Percentiles rank a stretch among this genome's conserved stretches.
phyloP scores from a whole-genome alignment of 2,797 vertebrate species.

The Sebastes reedi region DNA sequence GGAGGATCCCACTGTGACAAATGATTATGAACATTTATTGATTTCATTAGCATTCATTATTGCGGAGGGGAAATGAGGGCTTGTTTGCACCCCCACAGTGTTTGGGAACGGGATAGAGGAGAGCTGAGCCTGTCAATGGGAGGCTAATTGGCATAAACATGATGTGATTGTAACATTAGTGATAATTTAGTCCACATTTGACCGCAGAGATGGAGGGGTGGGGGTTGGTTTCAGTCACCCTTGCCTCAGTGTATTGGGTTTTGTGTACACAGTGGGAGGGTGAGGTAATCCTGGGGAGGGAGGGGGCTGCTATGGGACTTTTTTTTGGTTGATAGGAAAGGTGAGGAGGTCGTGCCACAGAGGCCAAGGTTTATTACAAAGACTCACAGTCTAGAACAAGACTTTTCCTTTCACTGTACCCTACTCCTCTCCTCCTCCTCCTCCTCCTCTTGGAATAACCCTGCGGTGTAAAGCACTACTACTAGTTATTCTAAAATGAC shows the following conservation, averaged over 20 bases:
- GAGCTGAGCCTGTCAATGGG: slow-evolving; percentile 59
- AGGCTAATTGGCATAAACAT: slow-evolving; percentile 75
- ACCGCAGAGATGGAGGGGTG: slow-evolving; percentile 18
- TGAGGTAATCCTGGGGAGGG: slow-evolving; percentile 54
- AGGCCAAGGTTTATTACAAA: slow-evolving; percentile 59
- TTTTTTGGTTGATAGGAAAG: slow-evolving; percentile 88
- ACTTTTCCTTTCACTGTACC: slow-evolving; percentile 32
- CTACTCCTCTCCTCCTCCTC: slow-evolving; percentile 35
- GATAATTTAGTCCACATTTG: slow-evolving; percentile 69
- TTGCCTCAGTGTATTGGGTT: slow-evolving; percentile 51
- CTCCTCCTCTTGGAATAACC: neutral
- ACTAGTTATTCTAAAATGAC: slow-evolving; percentile 24
- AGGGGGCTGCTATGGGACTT: slow-evolving; percentile 51
- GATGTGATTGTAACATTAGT: slow-evolving; percentile 62
- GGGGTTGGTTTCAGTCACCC: slow-evolving; percentile 34
- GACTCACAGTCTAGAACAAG: slow-evolving; percentile 71
- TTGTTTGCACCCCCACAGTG: slow-evolving; percentile 47
- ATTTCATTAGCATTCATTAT: slow-evolving; percentile 84
- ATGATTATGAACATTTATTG: slow-evolving; percentile 83
- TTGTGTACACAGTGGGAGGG: slow-evolving; percentile 68
- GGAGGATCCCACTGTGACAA: slow-evolving; percentile 74
- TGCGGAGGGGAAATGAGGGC: neutral
- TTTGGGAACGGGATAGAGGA: slow-evolving; percentile 8
- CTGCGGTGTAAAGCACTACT: neutral
- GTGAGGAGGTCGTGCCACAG: slow-evolving; percentile 84